phyloP scores from a whole-genome alignment of 1,140 invertebrate genomes.

The Gryllus bimaculatus region DNA sequence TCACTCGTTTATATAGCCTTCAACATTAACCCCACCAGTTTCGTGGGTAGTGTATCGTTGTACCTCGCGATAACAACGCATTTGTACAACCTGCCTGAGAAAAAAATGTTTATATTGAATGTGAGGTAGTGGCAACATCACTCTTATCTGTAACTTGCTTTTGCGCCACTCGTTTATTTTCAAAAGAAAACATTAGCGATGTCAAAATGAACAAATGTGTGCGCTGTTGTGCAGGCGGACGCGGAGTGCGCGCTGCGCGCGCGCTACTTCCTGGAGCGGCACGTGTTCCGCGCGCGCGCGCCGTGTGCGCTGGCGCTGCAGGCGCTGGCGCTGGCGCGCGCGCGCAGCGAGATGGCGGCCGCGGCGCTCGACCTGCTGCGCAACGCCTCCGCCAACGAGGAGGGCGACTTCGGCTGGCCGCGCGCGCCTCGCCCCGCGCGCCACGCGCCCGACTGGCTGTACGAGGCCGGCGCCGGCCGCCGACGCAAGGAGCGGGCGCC shows the following conservation, averaged over 20 bases:
- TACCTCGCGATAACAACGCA: too few relatives aligned
- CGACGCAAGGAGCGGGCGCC: slow-evolving; percentile 8
- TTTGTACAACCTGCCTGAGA: too few relatives aligned
- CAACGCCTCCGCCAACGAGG: slow-evolving; percentile 50
- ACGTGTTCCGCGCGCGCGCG: slow-evolving; percentile 40
- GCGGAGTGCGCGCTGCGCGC: slow-evolving; percentile 38
- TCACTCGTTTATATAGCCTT: too few relatives aligned
- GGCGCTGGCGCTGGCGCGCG: slow-evolving; percentile 42
- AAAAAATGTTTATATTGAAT: too few relatives aligned
- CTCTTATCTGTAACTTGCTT: too few relatives aligned
- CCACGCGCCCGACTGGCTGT: slow-evolving; percentile 39
- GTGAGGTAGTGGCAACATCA: too few relatives aligned
- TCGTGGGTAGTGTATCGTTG: too few relatives aligned
- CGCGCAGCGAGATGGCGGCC: slow-evolving; percentile 42
- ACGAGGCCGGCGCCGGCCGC: slow-evolving; percentile 31
- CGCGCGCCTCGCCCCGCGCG: slow-evolving; percentile 17
- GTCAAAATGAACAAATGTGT: too few relatives aligned
- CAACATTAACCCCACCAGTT: too few relatives aligned
- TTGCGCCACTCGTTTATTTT: too few relatives aligned
- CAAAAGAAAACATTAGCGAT: too few relatives aligned
- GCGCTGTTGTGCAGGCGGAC: slow-evolving; percentile 41
- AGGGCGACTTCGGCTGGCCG: slow-evolving; percentile 54
- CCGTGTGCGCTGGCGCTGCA: slow-evolving; percentile 45
- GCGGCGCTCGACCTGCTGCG: slow-evolving; percentile 43
- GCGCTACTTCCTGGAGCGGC: slow-evolving; percentile 45